Percentiles rank a stretch among this genome's conserved stretches.
Conservation (phyloP, 1,140 invertebrate genomes). For the Scylla paramamosain region DNA sequence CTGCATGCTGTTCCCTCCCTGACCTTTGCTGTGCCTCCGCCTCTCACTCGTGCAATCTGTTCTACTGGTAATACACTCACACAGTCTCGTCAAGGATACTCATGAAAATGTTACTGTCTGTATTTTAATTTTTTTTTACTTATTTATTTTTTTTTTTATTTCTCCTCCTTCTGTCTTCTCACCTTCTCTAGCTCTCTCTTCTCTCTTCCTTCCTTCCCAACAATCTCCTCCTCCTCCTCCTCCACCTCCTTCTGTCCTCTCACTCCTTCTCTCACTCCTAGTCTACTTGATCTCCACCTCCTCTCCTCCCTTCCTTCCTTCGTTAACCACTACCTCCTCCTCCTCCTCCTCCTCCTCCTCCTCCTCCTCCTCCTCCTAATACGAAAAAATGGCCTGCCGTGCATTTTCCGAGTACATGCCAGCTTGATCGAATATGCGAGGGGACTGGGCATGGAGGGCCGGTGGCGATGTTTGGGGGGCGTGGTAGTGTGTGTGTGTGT, state of each 20-base stretch:
- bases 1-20: too few species aligned
- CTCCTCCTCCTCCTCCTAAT: neutral
- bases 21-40: too few species aligned
- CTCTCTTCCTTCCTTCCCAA: neutral
- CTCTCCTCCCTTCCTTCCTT: neutral
- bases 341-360: constrained; percentile 30
- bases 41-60: too few species aligned
- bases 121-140: neutral
- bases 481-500: neutral
- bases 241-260: neutral
- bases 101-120: too few species aligned
- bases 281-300: neutral
- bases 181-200: neutral
- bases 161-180: neutral
- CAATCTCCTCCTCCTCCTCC: neutral
- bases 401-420: neutral
- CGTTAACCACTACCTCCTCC: neutral
- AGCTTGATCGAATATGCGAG: neutral
- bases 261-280: neutral
- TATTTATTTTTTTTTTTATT: neutral
- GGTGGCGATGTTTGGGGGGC: neutral
- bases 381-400: neutral
- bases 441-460: neutral
- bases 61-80: too few species aligned
- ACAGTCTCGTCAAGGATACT: too few species aligned